Base-by-base conservation (phyloP, 2,113 vertebrate genomes). In the Argyrosomus japonicus region DNA sequence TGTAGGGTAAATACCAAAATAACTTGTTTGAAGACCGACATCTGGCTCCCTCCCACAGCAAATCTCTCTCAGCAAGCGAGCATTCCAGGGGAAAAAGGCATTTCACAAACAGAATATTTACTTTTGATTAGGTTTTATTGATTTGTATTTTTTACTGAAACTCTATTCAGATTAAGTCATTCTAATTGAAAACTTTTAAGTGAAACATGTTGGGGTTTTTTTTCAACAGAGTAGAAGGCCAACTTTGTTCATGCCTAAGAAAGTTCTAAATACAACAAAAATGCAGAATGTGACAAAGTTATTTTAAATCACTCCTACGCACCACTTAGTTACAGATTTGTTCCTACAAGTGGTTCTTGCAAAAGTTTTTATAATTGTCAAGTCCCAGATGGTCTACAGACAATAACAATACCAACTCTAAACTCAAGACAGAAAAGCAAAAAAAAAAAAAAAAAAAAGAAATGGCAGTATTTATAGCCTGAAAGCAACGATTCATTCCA, bases 401-500 rank as follows among this genome's bases (percentile, higher is more conserved):
- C 51, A 81, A 63, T 51, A 68, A 45, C 51, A 69, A 74, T 19
- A 54, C 0, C 3, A 69, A 23, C 43, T 58, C 23, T 12, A 19
- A 72, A 58, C 23, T 60, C 1, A 3, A 60, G 74, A 50, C 29
- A 54, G 25, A 74, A 56, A 32, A 65, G 27, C 5, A 18, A 23
- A 60, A 53, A 9, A 15, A 14, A 21, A 21, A 18, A 27, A 14
- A n/a, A 1, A 9, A 40, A 32, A 77, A 76, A 76, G 11, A 0
- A n/a, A n/a, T 43, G 68, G 68, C 2, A 58, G 69, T 36, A 19
- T 68, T 81, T 61, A 73, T 72, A 79, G 70, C 50, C 61, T 79
- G 71, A 83, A 77, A 74, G 75, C 77, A 32, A 5, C 15, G 88
- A 88, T 90, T 84, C 78, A 81, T 88, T 48, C 70, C 80, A 81